These are phyloP conservation scores for Sphyrna mokarran DNA, from an alignment of 2,113 vertebrate genomes.

Conservation along the genomic window DNA sequence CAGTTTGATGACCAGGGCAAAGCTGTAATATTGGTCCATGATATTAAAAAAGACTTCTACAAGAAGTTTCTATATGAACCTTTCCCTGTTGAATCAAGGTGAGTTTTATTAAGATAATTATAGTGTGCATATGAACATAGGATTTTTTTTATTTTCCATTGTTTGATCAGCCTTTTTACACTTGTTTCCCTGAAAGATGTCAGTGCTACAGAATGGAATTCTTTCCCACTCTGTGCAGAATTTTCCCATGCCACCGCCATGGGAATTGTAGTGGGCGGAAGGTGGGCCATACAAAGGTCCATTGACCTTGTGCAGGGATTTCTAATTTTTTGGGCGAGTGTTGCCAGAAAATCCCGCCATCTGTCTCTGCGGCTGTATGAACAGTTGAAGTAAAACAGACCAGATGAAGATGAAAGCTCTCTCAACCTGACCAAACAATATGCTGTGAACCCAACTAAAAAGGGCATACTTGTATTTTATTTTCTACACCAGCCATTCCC, in stretches of 20 bases:
- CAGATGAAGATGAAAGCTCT: not conserved
- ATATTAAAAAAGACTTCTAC: constrained; percentile 98
- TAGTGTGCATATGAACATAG: not conserved
- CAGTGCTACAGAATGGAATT: constrained; percentile 6
- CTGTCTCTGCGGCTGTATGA: not conserved
- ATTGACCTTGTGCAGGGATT: too few relatives aligned
- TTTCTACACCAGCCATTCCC: not conserved
- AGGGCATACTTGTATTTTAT: not conserved
- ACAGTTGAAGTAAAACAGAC: not conserved
- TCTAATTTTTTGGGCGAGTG: too few relatives aligned
- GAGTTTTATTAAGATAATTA: constrained; percentile 39
- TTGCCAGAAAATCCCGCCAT: not conserved
- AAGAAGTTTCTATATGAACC: constrained; percentile 98
- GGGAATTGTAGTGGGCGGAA: too few relatives aligned
- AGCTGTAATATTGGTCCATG: constrained; percentile 94
- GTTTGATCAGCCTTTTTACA: not conserved
- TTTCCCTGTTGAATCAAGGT: constrained; percentile 98
- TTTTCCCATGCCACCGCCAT: too few relatives aligned
- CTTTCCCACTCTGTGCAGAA: not conserved
- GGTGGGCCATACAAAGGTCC: too few relatives aligned
- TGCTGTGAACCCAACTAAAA: not conserved
- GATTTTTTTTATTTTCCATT: not conserved
- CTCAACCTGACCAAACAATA: not conserved
- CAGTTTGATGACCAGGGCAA: constrained; percentile 98
- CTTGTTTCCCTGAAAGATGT: not conserved